Percentiles rank a stretch among this genome's conserved stretches.
phyloP scores from a whole-genome alignment of 2,113 vertebrate genomes.

The Monopterus albus region DNA sequence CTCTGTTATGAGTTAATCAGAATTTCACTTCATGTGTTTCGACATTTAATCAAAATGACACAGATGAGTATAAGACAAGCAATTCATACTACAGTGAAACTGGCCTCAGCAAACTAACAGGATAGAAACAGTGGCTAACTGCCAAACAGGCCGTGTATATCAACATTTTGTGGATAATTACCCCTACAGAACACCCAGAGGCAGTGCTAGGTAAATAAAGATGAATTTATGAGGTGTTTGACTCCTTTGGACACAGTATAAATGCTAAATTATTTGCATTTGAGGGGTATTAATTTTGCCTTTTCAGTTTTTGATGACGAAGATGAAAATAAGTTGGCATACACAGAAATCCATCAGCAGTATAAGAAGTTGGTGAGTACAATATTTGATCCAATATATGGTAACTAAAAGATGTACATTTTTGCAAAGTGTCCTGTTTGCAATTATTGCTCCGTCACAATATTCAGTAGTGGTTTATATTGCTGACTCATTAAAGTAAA shows the following conservation, averaged over 20 bases:
- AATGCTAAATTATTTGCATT: too few species aligned
- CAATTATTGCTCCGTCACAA: not conserved
- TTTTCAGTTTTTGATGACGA: slow-evolving; percentile 95
- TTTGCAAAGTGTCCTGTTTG: not conserved
- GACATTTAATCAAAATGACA: not conserved
- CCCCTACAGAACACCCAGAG: too few species aligned
- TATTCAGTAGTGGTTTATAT: not conserved
- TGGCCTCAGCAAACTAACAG: too few species aligned
- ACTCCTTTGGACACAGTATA: too few species aligned
- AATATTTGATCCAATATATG: not conserved
- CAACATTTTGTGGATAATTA: not conserved
- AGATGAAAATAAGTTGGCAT: slow-evolving; percentile 96
- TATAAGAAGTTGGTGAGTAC: slow-evolving; percentile 94
- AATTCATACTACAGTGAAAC: not conserved
- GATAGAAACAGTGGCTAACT: not conserved
- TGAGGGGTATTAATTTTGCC: not conserved
- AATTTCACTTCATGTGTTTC: not conserved
- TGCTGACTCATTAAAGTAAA: slow-evolving; percentile 29
- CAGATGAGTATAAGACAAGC: not conserved
- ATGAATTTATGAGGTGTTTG: too few species aligned
- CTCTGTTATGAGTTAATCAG: too few species aligned
- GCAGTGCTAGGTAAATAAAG: too few species aligned
- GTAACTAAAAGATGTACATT: not conserved
- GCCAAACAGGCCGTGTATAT: not conserved
- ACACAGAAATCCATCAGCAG: slow-evolving; percentile 96